A percentile compares a stretch with the other conserved stretches of the same genome.
Evolutionary conservation across 2,113 vertebrate species (phyloP).

Genomic region (Rhinopomastus cyanomelas): DNA sequence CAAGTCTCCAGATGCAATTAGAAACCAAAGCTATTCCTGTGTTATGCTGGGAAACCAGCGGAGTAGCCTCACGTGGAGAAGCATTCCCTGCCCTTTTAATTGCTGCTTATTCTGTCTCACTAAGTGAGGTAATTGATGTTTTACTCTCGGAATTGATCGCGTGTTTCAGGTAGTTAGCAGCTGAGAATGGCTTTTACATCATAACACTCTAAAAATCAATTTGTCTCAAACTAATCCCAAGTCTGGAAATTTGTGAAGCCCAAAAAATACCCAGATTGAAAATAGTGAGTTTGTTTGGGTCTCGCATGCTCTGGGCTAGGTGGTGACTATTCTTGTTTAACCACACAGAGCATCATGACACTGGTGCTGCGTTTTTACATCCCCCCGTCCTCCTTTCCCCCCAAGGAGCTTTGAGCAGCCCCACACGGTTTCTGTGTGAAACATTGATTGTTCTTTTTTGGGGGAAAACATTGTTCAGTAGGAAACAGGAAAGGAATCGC

Average conservation of each 20-base stretch:
- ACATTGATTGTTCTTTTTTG: neutral
- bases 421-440: neutral
- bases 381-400: neutral
- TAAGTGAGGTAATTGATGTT: constrained; percentile 60
- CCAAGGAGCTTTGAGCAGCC: neutral
- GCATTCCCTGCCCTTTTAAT: constrained; percentile 29
- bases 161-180: constrained; percentile 45
- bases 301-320: neutral
- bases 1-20: neutral
- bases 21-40: constrained; percentile 17
- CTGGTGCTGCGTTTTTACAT: neutral
- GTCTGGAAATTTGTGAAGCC: neutral
- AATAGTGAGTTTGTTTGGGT: neutral
- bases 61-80: constrained; percentile 1
- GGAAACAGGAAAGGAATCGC: no score
- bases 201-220: neutral
- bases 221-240: constrained; percentile 15
- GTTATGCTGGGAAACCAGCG: neutral
- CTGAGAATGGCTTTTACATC: constrained; percentile 17
- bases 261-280: neutral
- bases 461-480: neutral
- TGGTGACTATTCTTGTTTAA: neutral
- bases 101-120: constrained; percentile 43
- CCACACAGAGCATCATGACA: rapidly evolving
- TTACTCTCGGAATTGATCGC: constrained; percentile 45